These are phyloP conservation scores for Drosophila dunni DNA, from an alignment of 1,140 invertebrate species.

Conservation along the genomic window DNA sequence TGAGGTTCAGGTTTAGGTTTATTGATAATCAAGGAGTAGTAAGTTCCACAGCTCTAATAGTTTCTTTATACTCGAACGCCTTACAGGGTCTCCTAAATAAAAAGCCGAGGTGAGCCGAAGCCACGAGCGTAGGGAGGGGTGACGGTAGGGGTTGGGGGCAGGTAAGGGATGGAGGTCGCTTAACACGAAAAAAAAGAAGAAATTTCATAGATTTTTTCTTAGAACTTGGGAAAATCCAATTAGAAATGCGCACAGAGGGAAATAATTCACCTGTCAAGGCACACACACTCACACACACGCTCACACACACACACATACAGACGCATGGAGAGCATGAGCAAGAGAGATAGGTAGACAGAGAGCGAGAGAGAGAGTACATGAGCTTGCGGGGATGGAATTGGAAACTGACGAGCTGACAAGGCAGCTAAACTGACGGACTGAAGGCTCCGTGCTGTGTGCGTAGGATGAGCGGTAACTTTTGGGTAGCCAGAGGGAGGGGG, in stretches of 20 bases:
- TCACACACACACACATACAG: not conserved
- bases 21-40: not conserved
- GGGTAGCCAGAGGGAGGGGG: not conserved
- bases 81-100: not conserved
- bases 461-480: not conserved
- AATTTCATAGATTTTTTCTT: slow-evolving; percentile 84
- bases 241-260: slow-evolving; percentile 83
- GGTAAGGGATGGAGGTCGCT: slow-evolving; percentile 17
- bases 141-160: not conserved
- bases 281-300: slow-evolving; percentile 43
- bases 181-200: slow-evolving; percentile 29
- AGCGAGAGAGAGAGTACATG: not conserved
- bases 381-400: slow-evolving; percentile 59
- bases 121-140: not conserved
- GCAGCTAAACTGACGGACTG: slow-evolving; percentile 69
- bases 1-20: no score
- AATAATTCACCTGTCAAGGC: slow-evolving; percentile 83
- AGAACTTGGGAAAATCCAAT: slow-evolving; percentile 84
- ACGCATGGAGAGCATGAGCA: slow-evolving; percentile 1
- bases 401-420: slow-evolving; percentile 74
- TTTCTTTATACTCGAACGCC: no score
- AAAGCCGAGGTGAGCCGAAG: slow-evolving; percentile 17
- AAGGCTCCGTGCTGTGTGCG: slow-evolving; percentile 70
- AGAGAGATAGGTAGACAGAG: slow-evolving; percentile 15
- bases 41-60: no score